A percentile compares a stretch with the other conserved stretches of the same genome.
These are phyloP conservation scores for Sinohyriopsis cumingii DNA, from an alignment of 2,888 invertebrate genomes.

Conservation along the genomic window DNA sequence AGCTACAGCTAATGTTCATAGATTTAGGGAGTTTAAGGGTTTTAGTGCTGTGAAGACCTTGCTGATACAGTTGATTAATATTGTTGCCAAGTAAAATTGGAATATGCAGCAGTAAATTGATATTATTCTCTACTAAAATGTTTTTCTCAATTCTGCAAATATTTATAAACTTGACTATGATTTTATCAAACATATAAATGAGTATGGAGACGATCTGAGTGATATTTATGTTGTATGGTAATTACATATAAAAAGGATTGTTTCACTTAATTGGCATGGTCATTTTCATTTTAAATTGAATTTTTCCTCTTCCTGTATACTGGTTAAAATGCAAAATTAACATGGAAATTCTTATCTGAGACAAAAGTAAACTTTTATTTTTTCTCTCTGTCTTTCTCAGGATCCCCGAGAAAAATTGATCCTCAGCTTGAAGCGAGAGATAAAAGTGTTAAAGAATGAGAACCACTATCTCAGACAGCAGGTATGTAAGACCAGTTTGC, in stretches of 20 bases:
- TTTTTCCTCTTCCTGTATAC: background rate
- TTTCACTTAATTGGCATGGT: too few species aligned
- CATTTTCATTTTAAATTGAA: background rate
- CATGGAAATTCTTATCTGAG: background rate
- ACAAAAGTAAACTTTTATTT: background rate
- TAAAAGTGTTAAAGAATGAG: slow-evolving; percentile 87
- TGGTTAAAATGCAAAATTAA: background rate
- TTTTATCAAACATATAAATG: too few species aligned
- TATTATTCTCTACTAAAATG: too few species aligned
- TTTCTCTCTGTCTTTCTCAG: slow-evolving; percentile 72
- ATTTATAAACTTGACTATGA: too few species aligned
- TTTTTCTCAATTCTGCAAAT: too few species aligned
- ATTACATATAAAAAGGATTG: background rate
- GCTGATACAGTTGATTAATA: too few species aligned
- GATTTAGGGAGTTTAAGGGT: too few species aligned
- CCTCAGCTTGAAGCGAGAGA: slow-evolving; percentile 88
- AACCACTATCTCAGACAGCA: slow-evolving; percentile 87
- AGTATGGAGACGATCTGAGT: too few species aligned
- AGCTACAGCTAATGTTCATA: too few species aligned
- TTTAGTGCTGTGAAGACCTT: too few species aligned
- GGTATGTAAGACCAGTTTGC: slow-evolving; percentile 33
- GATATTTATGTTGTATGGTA: background rate
- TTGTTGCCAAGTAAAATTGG: too few species aligned
- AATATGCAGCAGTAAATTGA: too few species aligned
- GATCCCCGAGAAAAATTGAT: slow-evolving; percentile 94